Conservation (phyloP, 2,113 vertebrate genomes). For the Pachypanchax playfairii region DNA sequence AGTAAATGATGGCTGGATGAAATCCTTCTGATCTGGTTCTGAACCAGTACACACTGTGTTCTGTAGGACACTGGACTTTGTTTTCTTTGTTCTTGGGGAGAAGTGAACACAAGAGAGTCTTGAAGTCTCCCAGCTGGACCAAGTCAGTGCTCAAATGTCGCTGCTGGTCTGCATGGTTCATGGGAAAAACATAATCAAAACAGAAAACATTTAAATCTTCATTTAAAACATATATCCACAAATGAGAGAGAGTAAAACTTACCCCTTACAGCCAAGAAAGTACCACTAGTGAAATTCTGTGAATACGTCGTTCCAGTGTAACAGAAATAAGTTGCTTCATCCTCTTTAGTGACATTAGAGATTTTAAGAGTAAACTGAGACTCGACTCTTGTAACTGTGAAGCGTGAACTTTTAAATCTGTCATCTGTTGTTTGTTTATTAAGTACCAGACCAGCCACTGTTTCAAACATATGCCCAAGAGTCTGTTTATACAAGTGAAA, state of each 20-base stretch:
- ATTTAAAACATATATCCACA: background rate
- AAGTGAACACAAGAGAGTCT: slow-evolving; percentile 53
- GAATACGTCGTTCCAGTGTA: rapidly evolving
- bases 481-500: slow-evolving; percentile 26
- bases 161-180: background rate
- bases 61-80: slow-evolving; percentile 18
- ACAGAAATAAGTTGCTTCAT: slow-evolving; percentile 42
- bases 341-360: slow-evolving; percentile 7
- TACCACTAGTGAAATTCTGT: background rate
- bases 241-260: background rate
- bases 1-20: slow-evolving; percentile 29
- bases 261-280: slow-evolving; percentile 35
- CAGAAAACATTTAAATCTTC: background rate
- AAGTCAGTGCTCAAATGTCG: background rate
- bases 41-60: slow-evolving; percentile 33
- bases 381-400: rapidly evolving
- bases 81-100: slow-evolving; percentile 17
- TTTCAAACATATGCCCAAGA: slow-evolving; percentile 15
- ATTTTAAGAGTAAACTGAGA: slow-evolving; percentile 2
- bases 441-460: rapidly evolving
- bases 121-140: background rate
- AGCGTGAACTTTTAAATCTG: background rate
- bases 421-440: rapidly evolving
- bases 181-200: background rate
- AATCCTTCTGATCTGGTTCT: slow-evolving; percentile 18